Conservation (phyloP, 1,140 invertebrate genomes). For the Cyphomyrmex costatus region DNA sequence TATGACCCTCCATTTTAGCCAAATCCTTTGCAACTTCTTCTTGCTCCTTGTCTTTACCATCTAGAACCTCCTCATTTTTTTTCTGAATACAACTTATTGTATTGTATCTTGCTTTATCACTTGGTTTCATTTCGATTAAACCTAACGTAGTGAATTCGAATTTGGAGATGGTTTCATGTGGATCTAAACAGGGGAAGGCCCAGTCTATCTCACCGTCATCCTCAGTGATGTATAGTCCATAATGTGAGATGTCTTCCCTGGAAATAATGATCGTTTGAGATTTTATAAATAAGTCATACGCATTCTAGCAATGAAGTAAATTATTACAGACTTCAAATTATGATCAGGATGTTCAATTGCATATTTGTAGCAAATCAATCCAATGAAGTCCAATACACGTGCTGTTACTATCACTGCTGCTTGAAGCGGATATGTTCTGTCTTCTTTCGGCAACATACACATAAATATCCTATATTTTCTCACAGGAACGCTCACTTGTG, state of each 20-base stretch:
- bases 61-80: conserved; percentile 79
- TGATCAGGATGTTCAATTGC: conserved; percentile 86
- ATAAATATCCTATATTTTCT: conserved; percentile 95
- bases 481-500: conserved; percentile 91
- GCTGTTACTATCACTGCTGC: conserved; percentile 93
- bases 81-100: conserved; percentile 71
- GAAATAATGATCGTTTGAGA: conserved; percentile 57
- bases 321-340: conserved; percentile 87
- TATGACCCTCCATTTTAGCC: conserved; percentile 90
- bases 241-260: conserved; percentile 89
- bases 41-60: conserved; percentile 82
- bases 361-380: conserved; percentile 95
- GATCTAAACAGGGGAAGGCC: conserved; percentile 97
- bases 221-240: conserved; percentile 97
- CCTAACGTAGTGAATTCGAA: conserved; percentile 97
- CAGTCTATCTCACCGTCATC: conserved; percentile 98
- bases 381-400: conserved; percentile 97
- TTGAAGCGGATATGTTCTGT: conserved; percentile 94
- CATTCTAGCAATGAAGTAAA: background rate
- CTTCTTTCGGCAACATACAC: conserved; percentile 93
- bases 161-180: conserved; percentile 95
- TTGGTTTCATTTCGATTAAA: conserved; percentile 91
- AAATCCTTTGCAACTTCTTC: conserved; percentile 85
- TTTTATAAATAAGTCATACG: conserved; percentile 4
- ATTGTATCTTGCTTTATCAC: conserved; percentile 83